Percentiles rank a stretch among this genome's conserved stretches.
phyloP scores from a whole-genome alignment of 2,113 vertebrate genomes.

The Sminthopsis crassicaudata region DNA sequence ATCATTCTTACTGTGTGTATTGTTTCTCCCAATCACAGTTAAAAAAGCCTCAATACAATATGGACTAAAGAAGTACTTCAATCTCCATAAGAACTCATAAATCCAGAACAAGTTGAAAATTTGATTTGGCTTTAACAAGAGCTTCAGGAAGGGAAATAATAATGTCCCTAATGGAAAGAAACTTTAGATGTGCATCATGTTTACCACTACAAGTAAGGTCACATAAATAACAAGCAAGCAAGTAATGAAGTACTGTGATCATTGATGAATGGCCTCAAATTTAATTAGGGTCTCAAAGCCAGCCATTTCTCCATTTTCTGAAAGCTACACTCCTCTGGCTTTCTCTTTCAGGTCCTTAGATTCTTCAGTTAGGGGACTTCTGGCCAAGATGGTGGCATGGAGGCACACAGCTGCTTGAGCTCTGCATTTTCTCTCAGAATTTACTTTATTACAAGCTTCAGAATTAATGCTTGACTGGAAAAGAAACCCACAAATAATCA shows the following conservation, averaged over 20 bases:
- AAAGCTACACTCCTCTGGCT: background rate
- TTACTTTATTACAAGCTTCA: too few relatives aligned
- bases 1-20: conserved; percentile 39
- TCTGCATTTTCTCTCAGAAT: too few relatives aligned
- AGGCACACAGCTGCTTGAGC: too few relatives aligned
- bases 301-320: background rate
- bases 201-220: conserved; percentile 23
- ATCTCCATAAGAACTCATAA: conserved; percentile 46
- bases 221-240: too few relatives aligned
- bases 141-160: conserved; percentile 58
- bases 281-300: background rate
- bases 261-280: conserved; percentile 44
- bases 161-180: conserved; percentile 62
- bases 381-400: too few relatives aligned
- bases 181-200: conserved; percentile 53
- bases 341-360: background rate
- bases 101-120: conserved; percentile 44
- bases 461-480: too few relatives aligned
- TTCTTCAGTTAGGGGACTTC: background rate
- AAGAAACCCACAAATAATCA: too few relatives aligned
- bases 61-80: conserved; percentile 48
- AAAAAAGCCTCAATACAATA: conserved; percentile 54
- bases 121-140: conserved; percentile 65
- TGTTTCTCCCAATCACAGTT: conserved; percentile 43
- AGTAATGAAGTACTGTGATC: conserved; percentile 11